phyloP scores from a whole-genome alignment of 2,888 invertebrate genomes.

The Tiphia femorata region DNA sequence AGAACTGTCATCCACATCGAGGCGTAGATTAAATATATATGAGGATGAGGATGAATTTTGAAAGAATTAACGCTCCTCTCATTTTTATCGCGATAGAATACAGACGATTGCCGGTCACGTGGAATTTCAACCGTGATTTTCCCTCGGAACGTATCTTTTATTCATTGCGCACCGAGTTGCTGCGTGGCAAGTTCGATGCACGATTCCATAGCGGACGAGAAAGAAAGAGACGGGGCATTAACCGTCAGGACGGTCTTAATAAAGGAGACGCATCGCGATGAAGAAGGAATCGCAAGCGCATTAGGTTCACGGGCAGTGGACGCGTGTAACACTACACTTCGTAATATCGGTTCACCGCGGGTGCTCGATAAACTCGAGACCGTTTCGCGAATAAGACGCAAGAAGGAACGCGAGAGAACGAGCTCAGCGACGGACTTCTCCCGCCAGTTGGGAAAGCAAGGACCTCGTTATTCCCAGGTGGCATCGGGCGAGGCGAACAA shows the following conservation, averaged over 20 bases:
- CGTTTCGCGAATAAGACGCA: neutral
- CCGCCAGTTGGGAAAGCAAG: conserved; percentile 1
- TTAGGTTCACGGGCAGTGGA: neutral
- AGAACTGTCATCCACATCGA: too few relatives aligned
- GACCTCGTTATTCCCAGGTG: neutral
- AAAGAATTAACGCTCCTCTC: too few relatives aligned
- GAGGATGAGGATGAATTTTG: too few relatives aligned
- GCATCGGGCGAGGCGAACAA: too few relatives aligned
- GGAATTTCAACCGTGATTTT: too few relatives aligned
- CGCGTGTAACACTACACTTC: neutral
- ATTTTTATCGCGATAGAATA: too few relatives aligned
- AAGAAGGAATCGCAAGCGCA: neutral
- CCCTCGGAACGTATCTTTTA: neutral
- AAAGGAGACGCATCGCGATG: neutral
- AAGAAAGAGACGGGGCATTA: too few relatives aligned
- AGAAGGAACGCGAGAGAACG: neutral
- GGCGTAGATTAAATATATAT: too few relatives aligned
- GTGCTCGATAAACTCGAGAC: neutral
- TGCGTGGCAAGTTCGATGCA: neutral
- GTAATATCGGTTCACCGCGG: neutral
- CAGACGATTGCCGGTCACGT: too few relatives aligned
- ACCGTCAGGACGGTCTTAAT: neutral
- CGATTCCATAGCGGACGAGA: too few relatives aligned
- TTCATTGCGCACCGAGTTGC: too few relatives aligned
- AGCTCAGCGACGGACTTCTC: too few relatives aligned